phyloP scores from a whole-genome alignment of 2,888 invertebrate genomes.

The Lasioglossum marginatum region DNA sequence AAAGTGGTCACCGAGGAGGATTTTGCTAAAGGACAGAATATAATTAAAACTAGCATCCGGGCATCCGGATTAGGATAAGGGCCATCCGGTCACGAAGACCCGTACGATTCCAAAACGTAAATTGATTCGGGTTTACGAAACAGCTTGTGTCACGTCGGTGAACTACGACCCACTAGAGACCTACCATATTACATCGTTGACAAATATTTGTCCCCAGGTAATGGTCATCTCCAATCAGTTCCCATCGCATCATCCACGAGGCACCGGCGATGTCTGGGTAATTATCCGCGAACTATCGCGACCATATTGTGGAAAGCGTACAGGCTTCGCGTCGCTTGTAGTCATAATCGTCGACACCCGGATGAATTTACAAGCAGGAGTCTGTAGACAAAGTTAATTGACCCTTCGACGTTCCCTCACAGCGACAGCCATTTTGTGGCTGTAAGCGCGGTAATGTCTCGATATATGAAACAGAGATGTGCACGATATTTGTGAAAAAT shows the following conservation, averaged over 20 bases:
- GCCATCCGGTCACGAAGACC: background rate
- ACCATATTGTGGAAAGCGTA: background rate
- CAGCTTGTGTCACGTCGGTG: constrained; percentile 1
- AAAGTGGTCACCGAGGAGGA: constrained; percentile 1
- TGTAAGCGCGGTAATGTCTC: too few species aligned
- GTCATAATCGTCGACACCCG: background rate
- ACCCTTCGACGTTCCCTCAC: too few species aligned
- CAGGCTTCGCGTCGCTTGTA: background rate
- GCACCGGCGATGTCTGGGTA: background rate
- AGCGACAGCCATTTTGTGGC: too few species aligned
- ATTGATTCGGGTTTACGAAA: constrained; percentile 32
- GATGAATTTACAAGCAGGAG: background rate
- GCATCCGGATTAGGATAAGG: background rate
- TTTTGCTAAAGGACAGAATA: background rate
- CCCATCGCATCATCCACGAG: background rate
- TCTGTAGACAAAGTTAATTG: background rate
- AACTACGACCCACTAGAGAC: constrained; percentile 3
- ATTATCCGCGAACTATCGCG: background rate
- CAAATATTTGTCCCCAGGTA: constrained; percentile 10
- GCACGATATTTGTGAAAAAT: too few species aligned
- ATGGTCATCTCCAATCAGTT: background rate
- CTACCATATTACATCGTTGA: constrained; percentile 4
- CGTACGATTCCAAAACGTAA: constrained; percentile 17
- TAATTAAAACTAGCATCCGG: constrained; percentile 23
- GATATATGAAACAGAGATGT: too few species aligned